These are phyloP conservation scores for Sebastes iracundus DNA, from an alignment of 2,797 vertebrate genomes.

Conservation along the genomic window DNA sequence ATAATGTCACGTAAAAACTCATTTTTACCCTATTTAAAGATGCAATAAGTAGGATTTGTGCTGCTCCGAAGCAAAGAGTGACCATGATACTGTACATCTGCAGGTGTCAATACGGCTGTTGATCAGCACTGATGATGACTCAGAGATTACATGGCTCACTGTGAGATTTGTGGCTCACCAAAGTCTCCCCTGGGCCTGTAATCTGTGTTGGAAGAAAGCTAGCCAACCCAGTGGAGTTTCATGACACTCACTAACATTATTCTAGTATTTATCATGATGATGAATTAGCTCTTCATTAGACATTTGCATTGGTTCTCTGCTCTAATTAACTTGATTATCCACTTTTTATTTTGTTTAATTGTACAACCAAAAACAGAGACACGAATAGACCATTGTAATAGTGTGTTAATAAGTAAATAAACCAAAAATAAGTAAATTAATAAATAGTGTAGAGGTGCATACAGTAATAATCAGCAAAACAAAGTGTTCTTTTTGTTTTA, in stretches of 20 bases:
- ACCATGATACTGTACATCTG: neutral
- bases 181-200: neutral
- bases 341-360: neutral
- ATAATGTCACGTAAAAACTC: neutral
- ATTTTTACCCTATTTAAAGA: neutral
- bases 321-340: neutral
- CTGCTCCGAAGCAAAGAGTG: neutral
- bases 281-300: neutral
- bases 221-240: neutral
- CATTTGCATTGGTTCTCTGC: neutral
- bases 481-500: neutral
- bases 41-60: neutral
- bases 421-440: neutral
- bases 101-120: neutral
- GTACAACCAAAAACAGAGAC: neutral
- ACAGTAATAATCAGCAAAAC: neutral
- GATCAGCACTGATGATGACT: conserved; percentile 1
- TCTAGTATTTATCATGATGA: neutral
- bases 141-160: neutral
- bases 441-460: neutral
- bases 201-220: neutral
- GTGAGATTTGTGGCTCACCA: conserved; percentile 2
- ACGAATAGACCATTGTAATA: neutral
- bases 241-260: neutral
- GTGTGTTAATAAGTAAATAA: neutral